Conservation (phyloP, 2,888 invertebrate genomes). For the Drosophila suboccidentalis region DNA sequence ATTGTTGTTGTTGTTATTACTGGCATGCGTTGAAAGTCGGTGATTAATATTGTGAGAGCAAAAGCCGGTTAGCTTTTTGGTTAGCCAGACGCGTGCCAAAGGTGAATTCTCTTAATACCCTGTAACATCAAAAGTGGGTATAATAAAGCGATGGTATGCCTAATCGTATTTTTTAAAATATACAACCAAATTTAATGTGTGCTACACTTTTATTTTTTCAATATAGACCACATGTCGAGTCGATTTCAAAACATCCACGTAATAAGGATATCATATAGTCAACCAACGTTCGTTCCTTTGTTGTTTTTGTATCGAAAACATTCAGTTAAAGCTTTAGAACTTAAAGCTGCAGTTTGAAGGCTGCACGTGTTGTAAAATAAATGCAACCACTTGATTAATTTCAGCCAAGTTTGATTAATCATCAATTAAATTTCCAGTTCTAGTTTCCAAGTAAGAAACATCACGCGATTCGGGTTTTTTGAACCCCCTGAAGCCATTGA, state of each 20-base stretch:
- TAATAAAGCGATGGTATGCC: background rate
- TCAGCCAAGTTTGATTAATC: slow-evolving; percentile 41
- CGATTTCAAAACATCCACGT: background rate
- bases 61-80: slow-evolving; percentile 60
- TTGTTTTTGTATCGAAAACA: background rate
- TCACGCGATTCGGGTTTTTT: slow-evolving; percentile 63
- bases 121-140: background rate
- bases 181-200: background rate
- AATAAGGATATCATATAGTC: background rate
- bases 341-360: slow-evolving; percentile 17
- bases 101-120: slow-evolving; percentile 34
- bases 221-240: background rate
- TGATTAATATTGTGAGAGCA: slow-evolving; percentile 60
- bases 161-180: background rate
- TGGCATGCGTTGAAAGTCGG: slow-evolving; percentile 58
- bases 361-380: background rate
- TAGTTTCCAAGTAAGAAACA: slow-evolving; percentile 39
- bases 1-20: slow-evolving; percentile 27
- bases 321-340: background rate
- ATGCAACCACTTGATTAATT: slow-evolving; percentile 37
- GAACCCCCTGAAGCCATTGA: slow-evolving; percentile 69
- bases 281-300: background rate
- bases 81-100: slow-evolving; percentile 58
- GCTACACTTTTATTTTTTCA: background rate
- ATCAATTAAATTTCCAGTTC: slow-evolving; percentile 35